These are phyloP conservation scores for Aproaerema taeniolella DNA, from an alignment of 2,888 invertebrate genomes.

Conservation along the genomic window DNA sequence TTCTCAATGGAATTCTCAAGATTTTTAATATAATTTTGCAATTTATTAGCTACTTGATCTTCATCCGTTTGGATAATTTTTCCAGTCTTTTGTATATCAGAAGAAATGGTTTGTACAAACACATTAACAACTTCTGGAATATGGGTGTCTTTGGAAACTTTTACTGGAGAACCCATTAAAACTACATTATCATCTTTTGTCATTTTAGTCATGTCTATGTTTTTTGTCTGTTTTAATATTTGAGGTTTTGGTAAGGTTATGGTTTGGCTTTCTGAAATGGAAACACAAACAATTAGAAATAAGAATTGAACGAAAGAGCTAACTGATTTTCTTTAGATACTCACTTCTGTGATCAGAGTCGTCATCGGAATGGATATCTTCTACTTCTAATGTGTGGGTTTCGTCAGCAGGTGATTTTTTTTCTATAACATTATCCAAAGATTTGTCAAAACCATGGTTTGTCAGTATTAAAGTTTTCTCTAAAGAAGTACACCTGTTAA, in stretches of 20 bases:
- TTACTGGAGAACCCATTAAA: conserved; percentile 16
- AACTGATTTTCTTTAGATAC: conserved; percentile 12
- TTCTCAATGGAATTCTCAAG: conserved; percentile 34
- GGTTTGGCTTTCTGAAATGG: conserved; percentile 50
- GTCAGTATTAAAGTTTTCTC: conserved; percentile 52
- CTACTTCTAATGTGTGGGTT: conserved; percentile 34
- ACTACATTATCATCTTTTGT: conserved; percentile 13
- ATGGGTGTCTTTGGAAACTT: conserved; percentile 15
- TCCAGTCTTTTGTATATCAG: conserved; percentile 23
- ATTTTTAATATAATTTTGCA: conserved; percentile 29
- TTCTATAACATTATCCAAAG: conserved; percentile 19
- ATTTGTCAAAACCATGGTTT: conserved; percentile 50
- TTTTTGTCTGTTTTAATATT: conserved; percentile 30
- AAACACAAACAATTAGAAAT: background rate
- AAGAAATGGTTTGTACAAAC: conserved; percentile 40
- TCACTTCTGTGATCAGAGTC: conserved; percentile 47
- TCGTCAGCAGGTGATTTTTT: conserved; percentile 24
- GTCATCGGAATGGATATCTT: conserved; percentile 55
- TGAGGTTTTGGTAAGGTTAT: conserved; percentile 48
- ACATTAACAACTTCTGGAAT: conserved; percentile 25
- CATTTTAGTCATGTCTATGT: conserved; percentile 17
- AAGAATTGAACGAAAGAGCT: background rate
- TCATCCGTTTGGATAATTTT: conserved; percentile 45
- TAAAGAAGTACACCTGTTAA: conserved; percentile 45
- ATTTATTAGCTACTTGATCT: conserved; percentile 27